Base-by-base conservation (phyloP, 2,113 vertebrate genomes). In the Oryctolagus cuniculus region DNA sequence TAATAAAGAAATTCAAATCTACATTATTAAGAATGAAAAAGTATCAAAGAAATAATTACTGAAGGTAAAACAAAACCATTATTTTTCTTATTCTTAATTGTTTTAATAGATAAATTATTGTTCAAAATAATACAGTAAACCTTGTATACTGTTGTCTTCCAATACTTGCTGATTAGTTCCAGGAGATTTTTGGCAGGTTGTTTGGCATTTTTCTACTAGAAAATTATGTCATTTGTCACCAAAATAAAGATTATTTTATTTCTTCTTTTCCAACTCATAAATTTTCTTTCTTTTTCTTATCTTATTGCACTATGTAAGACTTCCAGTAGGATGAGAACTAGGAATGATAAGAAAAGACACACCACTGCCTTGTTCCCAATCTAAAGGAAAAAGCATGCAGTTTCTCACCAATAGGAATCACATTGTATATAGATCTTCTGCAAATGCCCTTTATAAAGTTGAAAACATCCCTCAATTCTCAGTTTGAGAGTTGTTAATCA, bases 251-350 rank as follows among this genome's bases (percentile, higher is more conserved):
- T 80, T 6, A 22, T 73, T 79, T 49, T 58, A 51, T 49, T 80
- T 64, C 27, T 66, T 77, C 51, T 53, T 87, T 75, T 87, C 36
- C 36, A 21, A 12, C 9, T 67, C 25, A 21, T 36, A 29, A 38
- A 38, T n/a, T n/a, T n/a, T n/a, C 38, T 66, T 87, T 82, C 12
- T 61, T 90, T 90, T 67, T 81, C n/a, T 86, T 78, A 9, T 83
- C 31, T 64, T 70, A 70, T 16, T 82, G 38, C 17, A 66, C 9
- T 88, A 58, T 24, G 22, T 82, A 96, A 13, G 27, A 78, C 15
- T 81, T 87, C 82, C 51, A 87, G 6, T 66, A 79, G 78, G 24
- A 66, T 36, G 8, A 7, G 91, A 29, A 88, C 38, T 58, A 87
- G 64, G 8, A 67, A 10, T 87, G 10, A 10, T 81, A 25, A 77